Base-by-base conservation (phyloP, 2,797 vertebrate genomes). In the Poecilia velifera region DNA sequence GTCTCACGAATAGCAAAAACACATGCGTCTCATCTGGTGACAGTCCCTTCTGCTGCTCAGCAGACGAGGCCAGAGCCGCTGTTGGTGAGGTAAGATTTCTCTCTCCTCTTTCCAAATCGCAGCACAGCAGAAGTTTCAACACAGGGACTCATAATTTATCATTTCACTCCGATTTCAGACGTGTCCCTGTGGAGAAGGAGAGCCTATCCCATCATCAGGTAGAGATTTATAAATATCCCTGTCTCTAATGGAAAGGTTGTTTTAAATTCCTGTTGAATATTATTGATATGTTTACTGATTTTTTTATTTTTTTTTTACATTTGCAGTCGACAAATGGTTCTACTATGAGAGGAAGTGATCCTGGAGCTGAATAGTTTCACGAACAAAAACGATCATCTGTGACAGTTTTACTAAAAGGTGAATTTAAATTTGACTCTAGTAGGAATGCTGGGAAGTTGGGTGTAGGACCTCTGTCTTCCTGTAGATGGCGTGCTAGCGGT, bases 311-410 rank as follows among this genome's bases (percentile, higher is more conserved):
- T 22, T 66, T 55, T 46, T 64, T 86, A 46, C 9, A 74, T 89
- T 85, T 76, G 22, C 95, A 99, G 98, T 98, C 72, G 97, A 99
- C 89, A 96, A 96, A 84, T 99, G 97, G 97, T 98, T 96, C 91
- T 98, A 98, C 95, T 96, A 95, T 83, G 93, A 96, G 93, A 97
- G 90, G 81, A 97, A 97, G 87, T 94, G 83, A 93, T 82, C 53
- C 74, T 59, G 66, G 16, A 79, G 73, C 74, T 47, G 64, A 72
- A n/a, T 70, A 76, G 74, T 82, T 74, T 49, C 84, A 83, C 87
- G 74, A 83, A 84, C 62, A 81, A 59, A 55, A 82, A 75, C 34
- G 66, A 80, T 83, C 28, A 81, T 91, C 75, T 78, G 55, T 81
- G 68, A 79, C 71, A 76, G 73, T 36, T 82, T 66, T 71, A 80